Conservation (phyloP, 2,113 vertebrate species). For the Paramisgurnus dabryanus region DNA sequence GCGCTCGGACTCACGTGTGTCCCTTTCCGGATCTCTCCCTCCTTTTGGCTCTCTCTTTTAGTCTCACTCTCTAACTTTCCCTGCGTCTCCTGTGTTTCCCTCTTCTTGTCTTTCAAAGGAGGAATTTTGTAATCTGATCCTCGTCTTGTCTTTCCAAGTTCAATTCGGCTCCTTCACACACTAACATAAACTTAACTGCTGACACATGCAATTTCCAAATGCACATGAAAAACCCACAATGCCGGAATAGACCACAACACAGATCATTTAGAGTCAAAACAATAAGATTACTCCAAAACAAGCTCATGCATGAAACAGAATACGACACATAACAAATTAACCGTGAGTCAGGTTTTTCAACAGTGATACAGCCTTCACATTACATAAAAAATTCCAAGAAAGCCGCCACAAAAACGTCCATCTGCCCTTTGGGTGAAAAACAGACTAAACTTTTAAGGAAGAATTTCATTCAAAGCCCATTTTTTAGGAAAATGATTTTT, state of each 20-base stretch:
- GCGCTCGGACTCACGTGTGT: conserved; percentile 65
- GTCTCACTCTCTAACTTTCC: conserved; percentile 33
- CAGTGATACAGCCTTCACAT: not conserved
- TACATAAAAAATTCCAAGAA: not conserved
- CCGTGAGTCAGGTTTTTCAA: not conserved
- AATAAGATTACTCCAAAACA: conserved; percentile 19
- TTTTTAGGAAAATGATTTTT: too few species aligned
- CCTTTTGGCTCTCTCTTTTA: conserved; percentile 39
- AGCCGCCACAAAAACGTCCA: not conserved
- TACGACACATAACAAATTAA: conserved; percentile 1
- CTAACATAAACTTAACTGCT: not conserved
- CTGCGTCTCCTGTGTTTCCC: conserved; percentile 15
- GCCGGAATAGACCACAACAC: conserved; percentile 17
- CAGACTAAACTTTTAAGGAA: too few species aligned
- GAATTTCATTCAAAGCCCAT: too few species aligned
- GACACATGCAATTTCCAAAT: conserved; percentile 3
- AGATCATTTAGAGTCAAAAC: conserved; percentile 31
- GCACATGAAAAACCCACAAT: not conserved
- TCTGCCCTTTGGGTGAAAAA: too few species aligned
- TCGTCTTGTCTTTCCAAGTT: conserved; percentile 52
- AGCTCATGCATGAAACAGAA: not conserved
- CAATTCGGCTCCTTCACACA: conserved; percentile 15
- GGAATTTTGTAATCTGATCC: conserved; percentile 65
- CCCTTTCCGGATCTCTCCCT: conserved; percentile 47
- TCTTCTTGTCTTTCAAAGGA: conserved; percentile 44